These are phyloP conservation scores for Delphinus delphis DNA, from an alignment of 2,113 vertebrate genomes.

Conservation along the genomic window DNA sequence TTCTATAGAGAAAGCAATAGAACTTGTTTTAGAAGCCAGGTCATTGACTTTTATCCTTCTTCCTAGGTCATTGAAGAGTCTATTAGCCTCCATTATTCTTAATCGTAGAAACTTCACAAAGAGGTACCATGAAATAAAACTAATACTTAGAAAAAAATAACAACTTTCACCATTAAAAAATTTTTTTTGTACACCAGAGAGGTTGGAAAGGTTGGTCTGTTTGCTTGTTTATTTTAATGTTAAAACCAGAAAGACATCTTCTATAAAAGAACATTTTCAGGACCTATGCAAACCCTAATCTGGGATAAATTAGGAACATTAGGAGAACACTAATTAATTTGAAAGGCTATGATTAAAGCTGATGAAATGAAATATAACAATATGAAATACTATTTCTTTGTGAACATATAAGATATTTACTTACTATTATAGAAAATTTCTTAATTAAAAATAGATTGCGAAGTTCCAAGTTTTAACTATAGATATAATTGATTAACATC, in stretches of 20 bases:
- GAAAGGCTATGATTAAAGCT: background rate
- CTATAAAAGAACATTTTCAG: background rate
- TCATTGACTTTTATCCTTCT: background rate
- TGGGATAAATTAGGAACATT: background rate
- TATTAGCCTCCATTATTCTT: background rate
- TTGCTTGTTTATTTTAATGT: conserved; percentile 11
- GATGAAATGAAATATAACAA: background rate
- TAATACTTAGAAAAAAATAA: background rate
- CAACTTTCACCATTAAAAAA: background rate
- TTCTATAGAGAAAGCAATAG: background rate
- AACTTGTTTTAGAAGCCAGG: background rate
- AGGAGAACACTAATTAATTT: background rate
- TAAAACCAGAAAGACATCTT: background rate
- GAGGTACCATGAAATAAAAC: background rate
- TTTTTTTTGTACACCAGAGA: background rate
- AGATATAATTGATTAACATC: background rate
- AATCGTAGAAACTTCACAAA: background rate
- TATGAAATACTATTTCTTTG: background rate
- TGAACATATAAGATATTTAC: background rate
- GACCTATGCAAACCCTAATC: background rate
- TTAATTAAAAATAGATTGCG: background rate
- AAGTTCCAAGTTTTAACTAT: background rate
- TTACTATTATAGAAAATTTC: background rate
- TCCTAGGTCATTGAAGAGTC: background rate
- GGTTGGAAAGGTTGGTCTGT: background rate